A percentile compares a stretch with the other conserved stretches of the same genome.
phyloP scores from a whole-genome alignment of 2,797 vertebrate genomes.

The Neomorphus geoffroyi region DNA sequence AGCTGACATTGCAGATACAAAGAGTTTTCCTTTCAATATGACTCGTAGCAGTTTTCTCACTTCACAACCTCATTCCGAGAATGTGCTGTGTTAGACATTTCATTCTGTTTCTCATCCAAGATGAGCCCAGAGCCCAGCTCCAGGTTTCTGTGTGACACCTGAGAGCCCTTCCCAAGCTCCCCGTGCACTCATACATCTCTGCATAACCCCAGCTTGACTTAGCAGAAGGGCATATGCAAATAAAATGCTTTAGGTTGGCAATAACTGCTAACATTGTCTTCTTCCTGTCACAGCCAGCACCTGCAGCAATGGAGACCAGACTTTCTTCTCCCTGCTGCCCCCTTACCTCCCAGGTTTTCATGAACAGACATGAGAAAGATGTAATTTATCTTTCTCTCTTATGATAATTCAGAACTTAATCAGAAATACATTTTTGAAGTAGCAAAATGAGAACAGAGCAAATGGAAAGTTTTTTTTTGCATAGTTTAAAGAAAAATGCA shows the following conservation, averaged over 20 bases:
- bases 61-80: background rate
- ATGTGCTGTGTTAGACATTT: background rate
- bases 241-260: background rate
- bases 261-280: background rate
- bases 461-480: background rate
- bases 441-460: background rate
- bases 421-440: background rate
- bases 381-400: background rate
- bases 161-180: background rate
- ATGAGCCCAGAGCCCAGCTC: background rate
- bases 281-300: background rate
- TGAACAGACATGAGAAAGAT: background rate
- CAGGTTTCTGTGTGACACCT: background rate
- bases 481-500: background rate
- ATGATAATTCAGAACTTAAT: background rate
- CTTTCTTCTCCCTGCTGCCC: fast-evolving
- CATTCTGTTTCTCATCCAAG: fast-evolving
- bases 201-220: background rate
- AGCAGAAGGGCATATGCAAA: background rate
- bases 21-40: background rate
- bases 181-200: background rate
- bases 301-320: background rate
- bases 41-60: background rate
- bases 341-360: background rate
- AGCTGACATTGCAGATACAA: background rate